Evolutionary conservation across 2,888 invertebrate genomes (phyloP).

Genomic region (Tenodera sinensis): DNA sequence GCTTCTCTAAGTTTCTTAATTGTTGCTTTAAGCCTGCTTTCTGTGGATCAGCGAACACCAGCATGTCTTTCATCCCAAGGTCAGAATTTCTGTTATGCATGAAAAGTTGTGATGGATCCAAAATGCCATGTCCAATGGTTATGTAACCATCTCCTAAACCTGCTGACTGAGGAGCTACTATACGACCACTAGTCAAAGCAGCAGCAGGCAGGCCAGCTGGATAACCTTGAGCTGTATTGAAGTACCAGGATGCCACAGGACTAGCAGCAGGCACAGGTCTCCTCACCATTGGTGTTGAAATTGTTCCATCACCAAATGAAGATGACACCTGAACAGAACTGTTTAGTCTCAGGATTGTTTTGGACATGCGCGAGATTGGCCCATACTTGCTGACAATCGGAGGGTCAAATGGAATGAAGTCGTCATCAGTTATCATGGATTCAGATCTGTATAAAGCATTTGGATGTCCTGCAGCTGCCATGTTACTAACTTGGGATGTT

Average conservation of each 20-base stretch:
- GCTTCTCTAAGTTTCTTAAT: constrained; percentile 56
- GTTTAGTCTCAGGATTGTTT: constrained; percentile 34
- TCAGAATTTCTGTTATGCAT: constrained; percentile 42
- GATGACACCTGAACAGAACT: constrained; percentile 35
- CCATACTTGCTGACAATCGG: constrained; percentile 65
- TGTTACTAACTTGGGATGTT: constrained; percentile 29
- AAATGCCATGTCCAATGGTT: constrained; percentile 46
- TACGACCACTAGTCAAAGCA: constrained; percentile 12
- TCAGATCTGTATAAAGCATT: constrained; percentile 42
- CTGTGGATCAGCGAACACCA: constrained; percentile 55
- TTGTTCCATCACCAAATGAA: constrained; percentile 42
- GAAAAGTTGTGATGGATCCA: constrained; percentile 39
- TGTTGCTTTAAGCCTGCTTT: constrained; percentile 53
- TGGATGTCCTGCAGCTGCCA: constrained; percentile 28
- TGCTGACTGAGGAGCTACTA: constrained; percentile 32
- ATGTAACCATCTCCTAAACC: constrained; percentile 50
- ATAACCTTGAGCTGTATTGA: constrained; percentile 38
- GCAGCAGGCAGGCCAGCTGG: constrained; percentile 30
- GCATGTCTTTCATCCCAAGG: constrained; percentile 42
- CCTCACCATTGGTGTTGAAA: constrained; percentile 40
- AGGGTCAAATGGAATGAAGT: constrained; percentile 64
- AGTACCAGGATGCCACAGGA: constrained; percentile 50
- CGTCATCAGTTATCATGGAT: constrained; percentile 57
- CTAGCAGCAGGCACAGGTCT: constrained; percentile 51
- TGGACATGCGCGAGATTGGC: constrained; percentile 56